Base-by-base conservation (phyloP, 1,140 invertebrate genomes). In the Metopolophium dirhodum region DNA sequence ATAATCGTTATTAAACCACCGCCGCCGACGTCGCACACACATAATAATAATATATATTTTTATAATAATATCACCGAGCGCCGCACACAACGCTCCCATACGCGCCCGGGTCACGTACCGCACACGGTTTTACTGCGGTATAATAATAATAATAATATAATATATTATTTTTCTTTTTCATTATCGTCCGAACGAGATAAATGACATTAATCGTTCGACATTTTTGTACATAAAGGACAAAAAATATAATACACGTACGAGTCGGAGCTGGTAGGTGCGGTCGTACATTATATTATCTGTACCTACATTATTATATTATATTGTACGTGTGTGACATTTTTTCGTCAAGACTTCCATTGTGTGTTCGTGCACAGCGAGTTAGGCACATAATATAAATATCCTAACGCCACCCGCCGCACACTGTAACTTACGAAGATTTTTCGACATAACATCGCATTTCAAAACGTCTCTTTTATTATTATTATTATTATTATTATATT, bases 161-260 rank as follows among this genome's bases (percentile, higher is more conserved):
- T 83, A 83, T 83, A 41, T 83, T 87, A 35, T 54, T 23, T 22
- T 54, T 54, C 23, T 54, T 37, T 51, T 89, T 89, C 87, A 54
- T 54, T 89, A 89, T 89, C 49, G n/a, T 37, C 47, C 49, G 35
- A 23, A 30, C 35, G n/a, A 41, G n/a, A 89, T 35, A 57, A 57
- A 89, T 57, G 88, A 89, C 88, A 57, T 89, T 89, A 89, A 89
- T 89, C 88, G 88, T 89, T 37, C 47, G 51, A 89, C 49, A 54
- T 37, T 54, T 57, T 87, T 87, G 47, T 49, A 41, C 54, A 35
- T 57, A 57, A 89, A 89, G 88, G 88, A 89, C 26, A 54, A 47
- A 37, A 37, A 37, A 83, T 37, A 83, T 83, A 83, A 54, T 83
- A 37, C 2, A 54, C 20, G n/a, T 83, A 37, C 35, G 7, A 23